These are phyloP conservation scores for Pogonocherus hispidulus DNA, from an alignment of 2,888 invertebrate genomes.

Conservation along the genomic window DNA sequence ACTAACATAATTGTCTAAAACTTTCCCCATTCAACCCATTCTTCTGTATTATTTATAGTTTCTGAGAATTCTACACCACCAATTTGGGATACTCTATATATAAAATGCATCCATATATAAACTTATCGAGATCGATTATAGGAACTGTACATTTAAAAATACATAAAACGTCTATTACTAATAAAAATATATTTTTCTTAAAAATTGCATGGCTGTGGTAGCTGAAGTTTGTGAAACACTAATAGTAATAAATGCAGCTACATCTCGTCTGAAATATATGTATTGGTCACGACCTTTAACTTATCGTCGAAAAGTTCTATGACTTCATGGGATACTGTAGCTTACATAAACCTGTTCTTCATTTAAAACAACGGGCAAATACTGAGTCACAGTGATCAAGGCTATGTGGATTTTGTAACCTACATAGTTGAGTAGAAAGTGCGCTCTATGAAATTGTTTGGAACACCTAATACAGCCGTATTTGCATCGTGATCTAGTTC, in stretches of 20 bases:
- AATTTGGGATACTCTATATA: too few species aligned
- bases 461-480: constrained; percentile 43
- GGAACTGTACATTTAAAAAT: too few species aligned
- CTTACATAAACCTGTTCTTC: constrained; percentile 40
- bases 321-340: constrained; percentile 42
- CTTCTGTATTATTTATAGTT: too few species aligned
- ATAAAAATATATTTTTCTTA: too few species aligned
- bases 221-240: constrained; percentile 39
- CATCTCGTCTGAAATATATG: constrained; percentile 39
- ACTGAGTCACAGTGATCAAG: constrained; percentile 41
- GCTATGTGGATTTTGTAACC: constrained; percentile 61
- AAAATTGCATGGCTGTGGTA: constrained; percentile 24
- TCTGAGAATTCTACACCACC: too few species aligned
- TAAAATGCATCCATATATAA: too few species aligned
- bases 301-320: constrained; percentile 33
- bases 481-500: constrained; percentile 47
- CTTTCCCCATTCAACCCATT: too few species aligned
- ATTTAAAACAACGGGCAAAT: constrained; percentile 37
- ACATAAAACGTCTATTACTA: too few species aligned
- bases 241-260: constrained; percentile 36
- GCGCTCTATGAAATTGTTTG: constrained; percentile 46
- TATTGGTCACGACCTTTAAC: constrained; percentile 35
- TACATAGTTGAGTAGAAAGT: constrained; percentile 65
- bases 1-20: too few species aligned
- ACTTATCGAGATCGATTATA: too few species aligned